phyloP scores from a whole-genome alignment of 2,113 vertebrate species.

The Trematomus loennbergii region DNA sequence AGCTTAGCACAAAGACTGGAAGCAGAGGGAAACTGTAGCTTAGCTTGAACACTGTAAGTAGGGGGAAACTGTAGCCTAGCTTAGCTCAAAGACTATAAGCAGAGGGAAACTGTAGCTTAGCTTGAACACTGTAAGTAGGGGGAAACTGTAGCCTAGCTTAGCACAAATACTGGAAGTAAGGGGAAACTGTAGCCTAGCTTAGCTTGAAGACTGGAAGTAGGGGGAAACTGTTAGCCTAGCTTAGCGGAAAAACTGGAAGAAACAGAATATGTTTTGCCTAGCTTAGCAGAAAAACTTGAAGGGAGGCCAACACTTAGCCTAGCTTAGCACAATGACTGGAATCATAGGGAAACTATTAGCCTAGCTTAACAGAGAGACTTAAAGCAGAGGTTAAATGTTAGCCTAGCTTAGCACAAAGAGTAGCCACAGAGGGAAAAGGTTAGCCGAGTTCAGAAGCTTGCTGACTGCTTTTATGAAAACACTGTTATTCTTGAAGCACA shows the following conservation, averaged over 20 bases:
- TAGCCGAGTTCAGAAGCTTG: neutral
- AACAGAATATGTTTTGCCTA: neutral
- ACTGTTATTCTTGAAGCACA: no score
- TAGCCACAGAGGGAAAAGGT: neutral
- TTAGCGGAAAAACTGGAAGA: no score
- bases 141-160: no score
- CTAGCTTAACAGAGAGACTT: no score
- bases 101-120: neutral
- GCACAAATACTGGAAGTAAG: neutral
- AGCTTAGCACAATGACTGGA: neutral
- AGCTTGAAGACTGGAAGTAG: neutral
- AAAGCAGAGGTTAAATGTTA: neutral
- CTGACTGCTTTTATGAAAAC: no score
- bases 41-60: no score
- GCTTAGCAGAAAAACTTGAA: neutral
- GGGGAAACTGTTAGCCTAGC: no score
- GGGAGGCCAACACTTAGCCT: neutral
- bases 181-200: neutral
- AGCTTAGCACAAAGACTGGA: no score
- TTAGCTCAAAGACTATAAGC: no score
- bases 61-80: no score
- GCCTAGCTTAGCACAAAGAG: conserved; percentile 3
- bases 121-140: neutral
- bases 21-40: no score
- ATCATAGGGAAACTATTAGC: neutral